Base-by-base conservation (phyloP, 2,113 vertebrate species). In the Salvelinus sp. region DNA sequence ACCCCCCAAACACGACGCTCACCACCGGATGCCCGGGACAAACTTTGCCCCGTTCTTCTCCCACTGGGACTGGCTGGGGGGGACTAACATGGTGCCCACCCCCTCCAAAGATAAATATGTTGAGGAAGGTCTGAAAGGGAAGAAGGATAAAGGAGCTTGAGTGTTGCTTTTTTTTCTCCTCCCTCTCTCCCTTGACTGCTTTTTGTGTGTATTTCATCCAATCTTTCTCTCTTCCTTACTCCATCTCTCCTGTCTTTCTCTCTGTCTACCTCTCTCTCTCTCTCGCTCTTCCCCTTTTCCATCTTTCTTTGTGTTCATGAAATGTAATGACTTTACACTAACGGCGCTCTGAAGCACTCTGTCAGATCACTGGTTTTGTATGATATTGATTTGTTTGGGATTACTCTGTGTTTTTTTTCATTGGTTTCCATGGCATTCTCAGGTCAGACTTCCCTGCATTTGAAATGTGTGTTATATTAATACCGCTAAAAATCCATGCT, bases 11-110 rank as follows among this genome's bases (percentile, higher is more conserved):
- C 93, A 94, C 25, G 92, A 95, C 4, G 79, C 88, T 28, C 94
- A 95, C 83, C 94, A 95, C 72, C 91, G 91, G 76, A 86, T 87
- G 16, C 93, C 93, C 0, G 76, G 77, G 76, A 93, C 91, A 28
- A 93, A 95, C 88, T 94, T 93, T 30, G 93, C 93, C 16, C 94
- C 93, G 0, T 95, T 94, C 85, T 95, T 95, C 82, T 91, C 91
- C 0, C 93, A 95, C 87, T 95, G 93, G 94, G 94, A 94, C 88
- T 91, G 91, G 92, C 84, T 95, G 23, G 91, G 86, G 44, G 93
- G 94, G 6, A 94, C 90, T 57, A 76, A 89, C 88, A 14, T 75
- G 1, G 9, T 64, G 84, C 73, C 86, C 60, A 20, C 69, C 76
- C 47, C 77, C 18, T 10, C 75, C 80, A 76, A 83, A 4, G 79